Conservation (phyloP, 2,797 vertebrate genomes). For the Danio aesculapii region DNA sequence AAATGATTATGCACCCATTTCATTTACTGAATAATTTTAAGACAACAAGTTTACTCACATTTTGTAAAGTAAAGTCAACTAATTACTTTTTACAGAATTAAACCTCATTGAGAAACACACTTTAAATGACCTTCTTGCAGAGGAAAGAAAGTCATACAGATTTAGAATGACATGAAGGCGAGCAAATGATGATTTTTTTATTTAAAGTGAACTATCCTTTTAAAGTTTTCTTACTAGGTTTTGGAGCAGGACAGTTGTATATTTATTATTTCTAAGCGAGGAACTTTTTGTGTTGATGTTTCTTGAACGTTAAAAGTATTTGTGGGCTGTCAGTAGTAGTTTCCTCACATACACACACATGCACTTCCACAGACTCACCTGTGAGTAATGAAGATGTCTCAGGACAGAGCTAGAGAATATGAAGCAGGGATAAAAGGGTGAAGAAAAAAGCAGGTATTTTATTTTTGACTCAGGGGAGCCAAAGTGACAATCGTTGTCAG, state of each 20-base stretch:
- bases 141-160: no score
- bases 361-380: slow-evolving; percentile 55
- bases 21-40: no score
- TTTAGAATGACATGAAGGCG: background rate
- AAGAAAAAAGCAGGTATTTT: slow-evolving; percentile 66
- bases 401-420: slow-evolving; percentile 65
- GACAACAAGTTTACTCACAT: no score
- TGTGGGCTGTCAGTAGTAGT: slow-evolving; percentile 62
- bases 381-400: slow-evolving; percentile 73
- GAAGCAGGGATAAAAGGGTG: slow-evolving; percentile 46
- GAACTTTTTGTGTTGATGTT: slow-evolving; percentile 23
- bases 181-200: background rate
- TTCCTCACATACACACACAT: slow-evolving; percentile 51
- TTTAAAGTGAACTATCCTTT: slow-evolving; percentile 5
- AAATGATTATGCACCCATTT: no score
- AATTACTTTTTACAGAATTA: no score
- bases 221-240: background rate
- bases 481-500: slow-evolving; percentile 77
- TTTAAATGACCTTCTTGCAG: no score
- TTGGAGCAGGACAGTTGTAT: background rate
- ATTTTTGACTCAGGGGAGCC: slow-evolving; percentile 75
- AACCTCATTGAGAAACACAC: no score
- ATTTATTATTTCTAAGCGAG: background rate
- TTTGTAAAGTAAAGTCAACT: no score
- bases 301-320: slow-evolving; percentile 10